A percentile compares a stretch with the other conserved stretches of the same genome.
These are phyloP conservation scores for Danio albolineatus DNA, from an alignment of 2,797 vertebrate genomes.

Conservation along the genomic window DNA sequence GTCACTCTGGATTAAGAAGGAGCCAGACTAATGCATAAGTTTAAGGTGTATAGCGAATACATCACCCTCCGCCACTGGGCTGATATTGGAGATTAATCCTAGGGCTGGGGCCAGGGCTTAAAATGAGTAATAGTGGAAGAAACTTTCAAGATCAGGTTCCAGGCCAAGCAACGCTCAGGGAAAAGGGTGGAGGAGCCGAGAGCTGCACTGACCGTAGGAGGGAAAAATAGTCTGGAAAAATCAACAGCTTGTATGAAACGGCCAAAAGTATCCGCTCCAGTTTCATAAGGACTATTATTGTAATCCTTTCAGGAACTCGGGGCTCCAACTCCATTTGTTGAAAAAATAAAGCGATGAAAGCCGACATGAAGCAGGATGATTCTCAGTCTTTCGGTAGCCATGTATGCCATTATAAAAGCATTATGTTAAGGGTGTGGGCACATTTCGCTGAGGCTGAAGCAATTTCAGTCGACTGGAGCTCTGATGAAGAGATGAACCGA, in stretches of 20 bases:
- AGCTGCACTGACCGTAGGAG: slow-evolving; percentile 26
- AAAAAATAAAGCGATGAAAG: slow-evolving; percentile 59
- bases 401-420: slow-evolving; percentile 55
- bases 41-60: slow-evolving; percentile 46
- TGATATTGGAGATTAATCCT: slow-evolving; percentile 57
- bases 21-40: slow-evolving; percentile 39
- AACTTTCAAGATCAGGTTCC: slow-evolving; percentile 51
- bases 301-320: slow-evolving; percentile 58
- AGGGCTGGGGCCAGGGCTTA: slow-evolving; percentile 20
- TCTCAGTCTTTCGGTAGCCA: slow-evolving; percentile 51
- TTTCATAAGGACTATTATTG: slow-evolving; percentile 56
- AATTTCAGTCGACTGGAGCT: slow-evolving; percentile 8
- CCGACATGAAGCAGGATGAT: slow-evolving; percentile 49
- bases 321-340: slow-evolving; percentile 47
- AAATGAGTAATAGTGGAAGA: slow-evolving; percentile 44
- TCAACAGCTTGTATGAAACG: slow-evolving; percentile 58
- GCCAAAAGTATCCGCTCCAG: slow-evolving; percentile 51
- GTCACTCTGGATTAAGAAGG: slow-evolving; percentile 48
- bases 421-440: slow-evolving; percentile 47
- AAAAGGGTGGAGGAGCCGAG: slow-evolving; percentile 21
- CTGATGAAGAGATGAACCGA: slow-evolving; percentile 32
- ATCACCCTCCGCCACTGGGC: slow-evolving; percentile 42
- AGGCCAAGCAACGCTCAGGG: slow-evolving; percentile 15
- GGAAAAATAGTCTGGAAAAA: slow-evolving; percentile 54
- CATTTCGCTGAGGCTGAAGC: slow-evolving; percentile 23